Base-by-base conservation (phyloP, 2,888 invertebrate genomes). In the Augochlorella aurata region DNA sequence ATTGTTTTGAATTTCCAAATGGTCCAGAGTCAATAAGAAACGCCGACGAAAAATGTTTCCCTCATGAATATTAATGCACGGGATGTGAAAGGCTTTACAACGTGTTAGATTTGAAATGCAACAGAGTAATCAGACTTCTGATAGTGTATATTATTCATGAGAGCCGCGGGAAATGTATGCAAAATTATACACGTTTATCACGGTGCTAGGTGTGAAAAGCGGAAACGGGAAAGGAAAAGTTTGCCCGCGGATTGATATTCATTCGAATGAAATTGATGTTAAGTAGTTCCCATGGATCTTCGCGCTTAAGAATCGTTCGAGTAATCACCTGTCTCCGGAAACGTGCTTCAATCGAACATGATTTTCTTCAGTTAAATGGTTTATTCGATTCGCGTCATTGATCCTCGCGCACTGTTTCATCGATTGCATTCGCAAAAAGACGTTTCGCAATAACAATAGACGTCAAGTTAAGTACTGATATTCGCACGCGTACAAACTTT, bases 81-180 rank as follows among this genome's bases (percentile, higher is more conserved):
- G 63, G 49, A 49, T 75, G 75, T 75, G 38, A 72, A 81, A 81
- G 68, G 47, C 76, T 73, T 82, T 76, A 76, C 82, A 81, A 54
- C 76, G 65, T 81, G 82, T 82, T 73, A 69, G 73, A 81, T 81
- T 70, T 82, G 76, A 82, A 82, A 82, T 81, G 82, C 76, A 73
- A 81, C 77, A 63, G 82, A 74, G 74, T 82, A 76, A 82, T 82
- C 82, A 82, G 82, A 71, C 68, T 72, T 38, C 77, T 69, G 74
- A 74, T 82, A 75, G 58, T 75, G 77, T 82, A 74, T 82, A 77
- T 82, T 82, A 83, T 83, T 83, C 82, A 83, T 83, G 83, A 77
- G 68, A n/a, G 3, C 16, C 8, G 54, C 4, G 71, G 63, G n/a
- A 74, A 83, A 82, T 82, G 18, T 74, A 83, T 83, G 82, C 77